Evolutionary conservation across 2,113 vertebrate species (phyloP), one percentile per base, ranked within the genome.

Genomic region (Mesocricetus auratus): DNA sequence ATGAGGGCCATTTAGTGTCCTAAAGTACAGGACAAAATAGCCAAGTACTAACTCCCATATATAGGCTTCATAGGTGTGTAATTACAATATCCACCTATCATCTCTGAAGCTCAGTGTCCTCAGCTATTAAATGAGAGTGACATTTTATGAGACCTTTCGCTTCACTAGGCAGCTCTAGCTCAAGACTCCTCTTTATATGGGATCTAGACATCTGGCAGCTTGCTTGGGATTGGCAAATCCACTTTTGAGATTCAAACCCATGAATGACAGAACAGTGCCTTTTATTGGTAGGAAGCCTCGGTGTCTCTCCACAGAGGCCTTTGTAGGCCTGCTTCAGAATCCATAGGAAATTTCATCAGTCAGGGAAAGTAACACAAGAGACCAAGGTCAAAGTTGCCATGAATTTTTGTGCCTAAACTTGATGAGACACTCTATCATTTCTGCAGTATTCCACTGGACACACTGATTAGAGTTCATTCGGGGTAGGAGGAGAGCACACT

Each of bases 71-170:
- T 56, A 62, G 17, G 13, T 94, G 16, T n/a, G 2, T 68, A 74
- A 26, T 86, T 36, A 15, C 45, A 53, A 47, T 19, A 58, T 21
- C 42, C 86, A 47, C 36, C 91, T 83, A 10, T 56, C 5, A 56
- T 89, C 22, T 68, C 82, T 39, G 36, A 86, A 53, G 69, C 47
- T 90, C 39, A 8, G 1, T 96, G 91, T 93, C 39, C 50, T 93
- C 17, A 78, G 21, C 6, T 15, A 1, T 69, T 56, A 95, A 82
- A 58, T 95, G 31, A 17, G n/a, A 85, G 60, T 81, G 56, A 53
- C 42, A 19, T 5, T 83, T 50, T 75, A 74, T 42, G 69, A 82
- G 33, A 22, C n/a, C 1, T 66, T 24, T 82, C 16, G 1, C 7
- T 94, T 86, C 75, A 47, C 29, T 86, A 56, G 24, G 13, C 62